Conservation (phyloP, 2,888 invertebrate species). For the Eristalis intricaria region DNA sequence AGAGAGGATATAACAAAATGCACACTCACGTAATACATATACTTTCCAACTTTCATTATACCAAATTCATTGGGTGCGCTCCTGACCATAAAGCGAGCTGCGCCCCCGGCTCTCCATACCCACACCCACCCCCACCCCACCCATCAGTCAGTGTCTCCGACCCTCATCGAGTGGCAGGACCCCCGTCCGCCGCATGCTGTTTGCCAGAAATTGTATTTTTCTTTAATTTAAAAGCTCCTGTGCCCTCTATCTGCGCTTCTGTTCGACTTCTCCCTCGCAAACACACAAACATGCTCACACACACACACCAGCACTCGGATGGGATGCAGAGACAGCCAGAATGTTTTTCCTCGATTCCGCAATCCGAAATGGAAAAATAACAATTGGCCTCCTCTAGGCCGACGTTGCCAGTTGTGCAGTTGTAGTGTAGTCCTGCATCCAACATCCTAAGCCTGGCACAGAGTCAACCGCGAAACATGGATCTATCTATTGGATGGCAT, state of each 20-base stretch:
- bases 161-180: too few relatives aligned
- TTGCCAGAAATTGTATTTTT: conserved; percentile 70
- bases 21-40: conserved; percentile 63
- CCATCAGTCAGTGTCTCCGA: neutral
- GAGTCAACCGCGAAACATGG: conserved; percentile 72
- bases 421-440: conserved; percentile 31
- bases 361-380: conserved; percentile 73
- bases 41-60: conserved; percentile 70
- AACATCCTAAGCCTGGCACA: conserved; percentile 68
- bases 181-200: conserved; percentile 21
- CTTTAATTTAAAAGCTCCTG: conserved; percentile 69
- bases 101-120: conserved; percentile 23
- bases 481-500: conserved; percentile 62
- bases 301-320: conserved; percentile 25
- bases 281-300: conserved; percentile 25
- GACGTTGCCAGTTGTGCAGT: conserved; percentile 47
- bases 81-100: conserved; percentile 70
- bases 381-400: conserved; percentile 70
- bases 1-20: conserved; percentile 56
- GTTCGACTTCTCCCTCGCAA: conserved; percentile 27
- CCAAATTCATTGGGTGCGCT: conserved; percentile 69
- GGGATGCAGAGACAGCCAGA: conserved; percentile 51
- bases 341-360: conserved; percentile 70
- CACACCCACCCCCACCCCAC: neutral
- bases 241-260: conserved; percentile 24